A percentile compares a stretch with the other conserved stretches of the same genome.
Evolutionary conservation across 2,888 invertebrate species (phyloP).

Genomic region (Aporophyla lueneburgensis): DNA sequence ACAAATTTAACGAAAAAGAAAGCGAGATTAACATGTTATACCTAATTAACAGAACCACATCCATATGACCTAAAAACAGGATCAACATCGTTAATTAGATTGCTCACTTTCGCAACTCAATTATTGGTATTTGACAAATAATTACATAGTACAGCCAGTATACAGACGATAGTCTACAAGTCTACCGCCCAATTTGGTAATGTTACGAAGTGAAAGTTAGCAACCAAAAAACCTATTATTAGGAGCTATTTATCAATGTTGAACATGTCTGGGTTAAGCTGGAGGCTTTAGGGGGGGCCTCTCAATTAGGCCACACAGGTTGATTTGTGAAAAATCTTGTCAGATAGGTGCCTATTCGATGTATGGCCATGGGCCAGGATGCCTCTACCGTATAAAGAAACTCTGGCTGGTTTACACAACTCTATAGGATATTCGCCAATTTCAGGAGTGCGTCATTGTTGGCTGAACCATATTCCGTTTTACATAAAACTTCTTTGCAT

Average conservation of each 20-base stretch:
- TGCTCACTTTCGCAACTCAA: constrained; percentile 53
- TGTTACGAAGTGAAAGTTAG: constrained; percentile 61
- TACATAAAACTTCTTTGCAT: constrained; percentile 28
- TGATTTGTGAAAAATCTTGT: constrained; percentile 8
- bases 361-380: background rate
- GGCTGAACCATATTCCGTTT: constrained; percentile 4
- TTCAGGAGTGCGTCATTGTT: background rate
- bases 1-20: constrained; percentile 32
- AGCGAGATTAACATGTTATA: constrained; percentile 19
- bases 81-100: constrained; percentile 30
- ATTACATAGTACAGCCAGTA: constrained; percentile 46
- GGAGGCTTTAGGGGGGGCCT: constrained; percentile 18
- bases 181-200: constrained; percentile 48
- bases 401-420: background rate
- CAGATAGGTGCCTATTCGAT: background rate
- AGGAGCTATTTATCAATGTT: constrained; percentile 61
- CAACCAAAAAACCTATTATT: constrained; percentile 64
- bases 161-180: constrained; percentile 1
- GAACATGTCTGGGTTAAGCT: constrained; percentile 29
- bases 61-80: constrained; percentile 42
- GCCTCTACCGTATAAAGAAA: background rate
- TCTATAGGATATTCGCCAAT: background rate
- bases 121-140: constrained; percentile 52
- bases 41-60: constrained; percentile 11
- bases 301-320: background rate